Evolutionary conservation across 2,113 vertebrate genomes (phyloP).

Genomic region (Hippotragus niger): DNA sequence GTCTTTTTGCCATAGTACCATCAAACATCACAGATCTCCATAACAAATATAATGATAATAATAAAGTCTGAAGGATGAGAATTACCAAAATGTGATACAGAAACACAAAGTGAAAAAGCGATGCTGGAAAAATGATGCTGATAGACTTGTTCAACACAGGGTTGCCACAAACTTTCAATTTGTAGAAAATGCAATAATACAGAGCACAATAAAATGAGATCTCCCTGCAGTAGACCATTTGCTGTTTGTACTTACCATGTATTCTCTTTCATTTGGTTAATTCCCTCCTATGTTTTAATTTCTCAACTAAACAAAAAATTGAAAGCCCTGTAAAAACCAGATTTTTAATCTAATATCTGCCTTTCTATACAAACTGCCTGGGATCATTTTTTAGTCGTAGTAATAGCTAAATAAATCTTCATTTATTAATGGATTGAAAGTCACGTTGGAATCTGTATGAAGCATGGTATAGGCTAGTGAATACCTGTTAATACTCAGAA

Average conservation of each 20-base stretch:
- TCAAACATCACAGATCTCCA: neutral
- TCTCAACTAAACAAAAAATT: neutral
- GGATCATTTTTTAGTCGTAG: neutral
- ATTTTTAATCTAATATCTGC: neutral
- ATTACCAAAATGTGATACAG: neutral
- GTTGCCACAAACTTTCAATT: neutral
- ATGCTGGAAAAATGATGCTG: neutral
- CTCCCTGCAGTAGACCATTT: fast-evolving
- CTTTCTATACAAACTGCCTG: neutral
- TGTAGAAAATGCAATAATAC: neutral
- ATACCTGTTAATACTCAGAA: neutral
- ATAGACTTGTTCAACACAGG: neutral
- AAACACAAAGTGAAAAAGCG: neutral
- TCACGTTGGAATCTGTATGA: neutral
- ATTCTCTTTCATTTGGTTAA: neutral
- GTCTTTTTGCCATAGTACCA: neutral
- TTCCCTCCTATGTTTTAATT: neutral
- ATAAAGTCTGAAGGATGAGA: neutral
- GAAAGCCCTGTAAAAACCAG: neutral
- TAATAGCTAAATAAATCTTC: neutral
- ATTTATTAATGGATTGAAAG: neutral
- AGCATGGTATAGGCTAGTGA: neutral
- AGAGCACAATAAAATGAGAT: neutral
- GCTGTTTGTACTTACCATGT: neutral
- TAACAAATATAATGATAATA: neutral